Evolutionary conservation across 2,888 invertebrate species (phyloP), one percentile per base, ranked within the genome.

Genomic region (Apamea anceps): DNA sequence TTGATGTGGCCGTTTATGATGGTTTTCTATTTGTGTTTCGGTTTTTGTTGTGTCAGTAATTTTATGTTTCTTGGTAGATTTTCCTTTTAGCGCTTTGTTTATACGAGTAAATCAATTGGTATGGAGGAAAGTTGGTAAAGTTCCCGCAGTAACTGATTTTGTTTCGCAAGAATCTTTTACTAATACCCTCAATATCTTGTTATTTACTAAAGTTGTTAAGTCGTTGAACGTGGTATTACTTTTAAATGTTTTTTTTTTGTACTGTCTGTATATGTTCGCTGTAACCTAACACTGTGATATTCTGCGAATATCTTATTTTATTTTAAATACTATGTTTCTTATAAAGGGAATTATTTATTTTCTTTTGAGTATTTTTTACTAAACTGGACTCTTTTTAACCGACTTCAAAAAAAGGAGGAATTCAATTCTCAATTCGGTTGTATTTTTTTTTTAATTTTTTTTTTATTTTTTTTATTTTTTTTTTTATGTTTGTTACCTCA

Each of bases 1-100:
- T 88, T 91, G 92, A 93, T 92, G 91, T 90, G 81, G 68, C 81
- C 85, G 85, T 78, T 90, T 91, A 91, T 91, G 85, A 74, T 88
- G 87, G 77, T 84, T 82, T 84, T 89, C 87, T 79, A 85, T 75
- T 87, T 87, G 77, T 72, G 54, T 74, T 86, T 76, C 77, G 71
- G 18, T 42, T 72, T 85, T 67, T 70, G 45, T 78, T 82, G 25
- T 62, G 2, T 62, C 10, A 21, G 13, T 73, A 21, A 25, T 25
- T 32, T 45, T 75, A 72, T 1, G n/a, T 6, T 65, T 60, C 12
- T 32, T 25, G 12, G 18, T 62, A 32, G 12, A 72, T 48, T 60
- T 57, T 65, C 15, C 10, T 70, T 42, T 28, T 6, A 60, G 25
- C 15, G 15, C 12, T 28, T 63, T 25, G 15, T 21, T 25, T 28